Evolutionary conservation across 2,888 invertebrate species (phyloP), one percentile per base, ranked within the genome.

Genomic region (Eretmocerus hayati): DNA sequence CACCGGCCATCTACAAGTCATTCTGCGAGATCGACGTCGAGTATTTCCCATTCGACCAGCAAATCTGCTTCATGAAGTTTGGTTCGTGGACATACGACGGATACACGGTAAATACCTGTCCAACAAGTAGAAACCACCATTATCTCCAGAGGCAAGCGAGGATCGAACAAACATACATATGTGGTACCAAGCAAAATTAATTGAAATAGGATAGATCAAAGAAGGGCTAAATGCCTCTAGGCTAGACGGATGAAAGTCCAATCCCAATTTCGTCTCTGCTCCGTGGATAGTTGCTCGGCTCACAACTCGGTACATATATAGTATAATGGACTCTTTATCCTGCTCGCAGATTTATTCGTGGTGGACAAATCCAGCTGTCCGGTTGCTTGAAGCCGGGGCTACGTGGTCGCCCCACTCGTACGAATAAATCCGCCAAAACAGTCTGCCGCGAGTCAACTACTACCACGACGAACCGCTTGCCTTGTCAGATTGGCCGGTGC

Each of bases 1-100:
- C 96, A 32, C 97, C 97, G 16, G 96, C 95, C 67, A 95, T 97
- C 74, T 96, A 95, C 80, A 96, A 96, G 77, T 94, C 94, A 62
- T 92, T 91, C 74, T 93, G 92, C 69, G 91, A 92, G 76, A 92
- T 92, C 64, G 89, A 92, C 74, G 92, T 93, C 64, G 90, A 91
- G 74, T 92, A 90, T 73, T 93, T 93, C 73, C 92, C 93, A 42
- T 93, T 93, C 74, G 92, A 93, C 71, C 87, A 90, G 72, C 93
- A 93, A 74, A 90, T 91, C 35, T 93, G 93, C 73, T 88, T 90
- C 74, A 91, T 93, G 91, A 92, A 93, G 76, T 93, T 92, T 64
- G 90, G 89, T 48, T 90, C 90, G 60, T 92, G 92, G 92, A 92
- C 92, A 48, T 92, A 92, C 72, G 92, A 92, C 69, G 92, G 92